These are phyloP conservation scores for Hafferia zeledoni DNA, from an alignment of 2,797 vertebrate genomes.

Conservation along the genomic window DNA sequence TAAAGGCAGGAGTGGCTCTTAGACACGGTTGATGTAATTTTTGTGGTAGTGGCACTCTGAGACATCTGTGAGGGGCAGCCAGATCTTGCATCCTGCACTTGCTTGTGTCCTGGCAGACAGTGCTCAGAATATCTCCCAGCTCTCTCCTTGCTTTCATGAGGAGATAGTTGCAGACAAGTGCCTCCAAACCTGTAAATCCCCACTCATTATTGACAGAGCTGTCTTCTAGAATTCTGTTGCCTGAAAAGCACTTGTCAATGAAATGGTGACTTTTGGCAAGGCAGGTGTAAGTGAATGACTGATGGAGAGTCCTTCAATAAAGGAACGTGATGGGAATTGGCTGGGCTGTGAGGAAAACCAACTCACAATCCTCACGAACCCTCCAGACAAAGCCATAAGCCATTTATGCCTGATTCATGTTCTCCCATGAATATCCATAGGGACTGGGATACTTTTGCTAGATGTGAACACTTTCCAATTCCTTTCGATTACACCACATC, in stretches of 20 bases:
- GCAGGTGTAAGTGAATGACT: constrained; percentile 46
- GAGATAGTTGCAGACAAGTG: constrained; percentile 18
- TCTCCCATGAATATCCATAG: not conserved
- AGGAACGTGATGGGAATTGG: constrained; percentile 32
- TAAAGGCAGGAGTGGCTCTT: not conserved
- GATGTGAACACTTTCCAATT: not conserved
- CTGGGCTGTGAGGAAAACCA: not conserved
- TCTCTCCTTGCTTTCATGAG: constrained; percentile 18
- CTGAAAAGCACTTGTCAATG: constrained; percentile 46
- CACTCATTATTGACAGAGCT: constrained; percentile 21
- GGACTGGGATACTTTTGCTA: not conserved
- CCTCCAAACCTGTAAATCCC: constrained; percentile 38
- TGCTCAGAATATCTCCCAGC: not conserved
- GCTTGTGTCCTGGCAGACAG: not conserved
- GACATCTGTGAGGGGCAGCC: not conserved
- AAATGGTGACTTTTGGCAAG: constrained; percentile 56
- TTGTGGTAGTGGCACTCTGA: not conserved
- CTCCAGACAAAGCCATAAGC: not conserved
- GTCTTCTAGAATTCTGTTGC: constrained; percentile 22
- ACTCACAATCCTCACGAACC: not conserved
- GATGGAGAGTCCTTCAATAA: constrained; percentile 35
- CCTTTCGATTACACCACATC: constrained; percentile 14
- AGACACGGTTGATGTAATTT: not conserved
- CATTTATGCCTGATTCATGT: constrained; percentile 3
- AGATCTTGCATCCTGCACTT: not conserved